A percentile compares a stretch with the other conserved stretches of the same genome.
phyloP scores from a whole-genome alignment of 1,140 invertebrate genomes.

The Lycorma delicatula region DNA sequence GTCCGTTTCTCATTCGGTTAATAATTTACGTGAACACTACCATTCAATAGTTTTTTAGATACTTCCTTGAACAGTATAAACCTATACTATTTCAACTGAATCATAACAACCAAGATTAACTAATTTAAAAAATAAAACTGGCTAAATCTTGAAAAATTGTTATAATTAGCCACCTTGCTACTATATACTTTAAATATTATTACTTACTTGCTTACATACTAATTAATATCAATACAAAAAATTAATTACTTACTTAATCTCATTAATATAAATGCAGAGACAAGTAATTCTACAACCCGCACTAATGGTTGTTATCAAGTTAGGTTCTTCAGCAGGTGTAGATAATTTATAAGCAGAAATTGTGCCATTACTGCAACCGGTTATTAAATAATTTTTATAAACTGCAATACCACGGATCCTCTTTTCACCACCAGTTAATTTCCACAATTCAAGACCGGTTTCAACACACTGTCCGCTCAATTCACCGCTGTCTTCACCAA shows the following conservation, averaged over 20 bases:
- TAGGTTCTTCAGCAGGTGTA: conserved; percentile 2
- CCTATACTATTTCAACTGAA: too few relatives aligned
- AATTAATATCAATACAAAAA: too few relatives aligned
- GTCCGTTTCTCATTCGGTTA: too few relatives aligned
- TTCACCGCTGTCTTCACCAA: conserved; percentile 19
- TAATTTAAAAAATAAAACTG: too few relatives aligned
- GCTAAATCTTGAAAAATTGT: too few relatives aligned
- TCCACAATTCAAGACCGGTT: conserved; percentile 10
- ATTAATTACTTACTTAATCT: conserved; percentile 3
- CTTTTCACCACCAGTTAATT: conserved; percentile 10
- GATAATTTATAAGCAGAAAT: conserved; percentile 12
- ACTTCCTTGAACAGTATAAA: too few relatives aligned
- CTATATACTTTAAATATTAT: too few relatives aligned
- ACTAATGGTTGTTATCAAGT: conserved; percentile 11
- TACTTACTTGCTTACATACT: too few relatives aligned
- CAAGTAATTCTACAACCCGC: conserved; percentile 21
- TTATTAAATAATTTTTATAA: conserved; percentile 12
- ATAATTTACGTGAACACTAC: too few relatives aligned
- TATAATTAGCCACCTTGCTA: too few relatives aligned
- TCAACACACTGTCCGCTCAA: conserved; percentile 9
- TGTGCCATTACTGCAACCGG: conserved; percentile 15
- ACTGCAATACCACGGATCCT: conserved; percentile 17
- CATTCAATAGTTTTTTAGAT: too few relatives aligned
- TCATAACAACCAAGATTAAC: too few relatives aligned
- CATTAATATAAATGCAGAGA: conserved; percentile 1